Evolutionary conservation across 2,888 invertebrate species (phyloP), one percentile per base, ranked within the genome.

Genomic region (Mylabris sibirica): DNA sequence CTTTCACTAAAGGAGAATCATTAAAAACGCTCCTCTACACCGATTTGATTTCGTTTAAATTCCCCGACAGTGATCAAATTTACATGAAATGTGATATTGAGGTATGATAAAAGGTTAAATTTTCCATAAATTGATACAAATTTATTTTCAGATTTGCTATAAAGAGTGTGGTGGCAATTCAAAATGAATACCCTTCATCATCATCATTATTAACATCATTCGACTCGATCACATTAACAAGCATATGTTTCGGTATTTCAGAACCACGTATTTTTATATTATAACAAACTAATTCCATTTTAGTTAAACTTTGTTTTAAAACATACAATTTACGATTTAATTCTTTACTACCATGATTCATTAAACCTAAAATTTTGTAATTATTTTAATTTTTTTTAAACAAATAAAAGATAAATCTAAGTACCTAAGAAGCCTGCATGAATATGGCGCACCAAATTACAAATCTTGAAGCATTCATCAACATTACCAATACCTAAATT

Each of bases 401-500:
- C 4, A 59, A 49, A 22, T 12, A 24, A 35, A 22, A 14, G 11
- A 65, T 24, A 3, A 65, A 65, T n/a, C 73, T 75, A n/a, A n/a
- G n/a, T n/a, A 89, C 91, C 87, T 73, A 91, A 83, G 79, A 90
- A 91, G 5, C 90, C 90, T 60, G 87, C 88, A 75, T 89, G 89
- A 78, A 92, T 87, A 41, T 88, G 83, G 77, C 92, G 90, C n/a
- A 96, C 88, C 75, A 92, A 90, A 68, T 89, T 88, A 79, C 94
- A 93, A 1, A 90, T 89, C 65, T 89, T 87, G 79, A 90, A 90
- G 81, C 95, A 94, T 60, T 90, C 90, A 2, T 89, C 88, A 14
- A 90, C 88, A 73, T 95, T 91, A 0, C 95, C 95, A 69, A 89
- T 88, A 0, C 93, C 91, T 66, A 96, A 88, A 76, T 92, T 92